phyloP scores from a whole-genome alignment of 2,888 invertebrate genomes.

The Rhopalosiphum nymphaeae region DNA sequence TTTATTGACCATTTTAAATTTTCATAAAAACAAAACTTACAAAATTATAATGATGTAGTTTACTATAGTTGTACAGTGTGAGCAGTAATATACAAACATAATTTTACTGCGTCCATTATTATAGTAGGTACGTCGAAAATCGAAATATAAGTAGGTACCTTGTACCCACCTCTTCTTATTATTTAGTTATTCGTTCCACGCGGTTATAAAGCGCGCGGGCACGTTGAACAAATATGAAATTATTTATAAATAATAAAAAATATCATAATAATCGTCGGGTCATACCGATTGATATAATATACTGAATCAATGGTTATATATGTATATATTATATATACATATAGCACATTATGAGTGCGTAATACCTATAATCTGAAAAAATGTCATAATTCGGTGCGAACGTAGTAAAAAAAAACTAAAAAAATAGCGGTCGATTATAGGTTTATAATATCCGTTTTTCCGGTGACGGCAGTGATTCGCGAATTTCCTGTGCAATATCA shows the following conservation, averaged over 20 bases:
- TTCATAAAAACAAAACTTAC: not conserved
- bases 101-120: not conserved
- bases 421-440: not conserved
- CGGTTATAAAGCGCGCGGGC: not conserved
- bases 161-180: not conserved
- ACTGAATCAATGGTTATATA: conserved; percentile 5
- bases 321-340: not conserved
- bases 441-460: conserved; percentile 20
- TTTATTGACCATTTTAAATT: not conserved
- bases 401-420: not conserved
- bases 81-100: not conserved
- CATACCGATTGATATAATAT: not conserved
- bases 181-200: not conserved
- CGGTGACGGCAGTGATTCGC: not conserved
- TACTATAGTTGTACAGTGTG: not conserved
- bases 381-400: conserved; percentile 32
- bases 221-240: not conserved
- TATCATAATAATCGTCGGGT: not conserved
- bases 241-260: not conserved
- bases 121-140: not conserved
- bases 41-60: not conserved
- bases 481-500: conserved; percentile 24
- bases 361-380: conserved; percentile 3
- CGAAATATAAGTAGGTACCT: not conserved
- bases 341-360: not conserved